Evolutionary conservation across 2,888 invertebrate species (phyloP).

Genomic region (Ochropacha duplaris): DNA sequence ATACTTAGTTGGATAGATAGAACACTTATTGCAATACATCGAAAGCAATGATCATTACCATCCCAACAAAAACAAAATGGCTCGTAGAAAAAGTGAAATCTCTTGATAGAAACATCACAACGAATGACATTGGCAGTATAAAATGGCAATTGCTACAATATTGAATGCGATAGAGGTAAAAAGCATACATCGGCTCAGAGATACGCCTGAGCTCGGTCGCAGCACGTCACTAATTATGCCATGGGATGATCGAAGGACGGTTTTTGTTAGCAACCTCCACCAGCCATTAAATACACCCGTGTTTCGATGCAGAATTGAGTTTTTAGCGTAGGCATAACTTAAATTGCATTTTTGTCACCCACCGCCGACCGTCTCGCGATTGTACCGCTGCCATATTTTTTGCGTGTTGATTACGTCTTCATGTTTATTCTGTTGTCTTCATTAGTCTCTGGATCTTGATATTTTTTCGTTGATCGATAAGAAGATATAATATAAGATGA

Average conservation of each 20-base stretch:
- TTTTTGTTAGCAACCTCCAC: constrained; percentile 49
- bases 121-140: constrained; percentile 55
- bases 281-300: constrained; percentile 54
- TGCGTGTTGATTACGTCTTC: constrained; percentile 56
- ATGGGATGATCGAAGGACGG: constrained; percentile 55
- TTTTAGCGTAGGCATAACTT: constrained; percentile 72
- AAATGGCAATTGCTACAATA: constrained; percentile 48
- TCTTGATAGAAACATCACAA: constrained; percentile 64
- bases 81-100: constrained; percentile 46
- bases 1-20: constrained; percentile 2
- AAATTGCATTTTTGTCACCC: constrained; percentile 82
- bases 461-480: constrained; percentile 25
- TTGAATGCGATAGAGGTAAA: constrained; percentile 50
- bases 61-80: constrained; percentile 44
- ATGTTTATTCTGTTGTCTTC: constrained; percentile 73
- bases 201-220: constrained; percentile 45
- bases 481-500: constrained; percentile 40
- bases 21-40: constrained; percentile 12
- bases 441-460: constrained; percentile 54
- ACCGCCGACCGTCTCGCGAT: constrained; percentile 47
- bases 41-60: constrained; percentile 36
- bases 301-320: constrained; percentile 61
- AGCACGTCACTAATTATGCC: constrained; percentile 78
- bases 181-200: constrained; percentile 38
- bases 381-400: constrained; percentile 46